These are phyloP conservation scores for Coboldia fuscipes DNA, from an alignment of 1,140 invertebrate genomes.

Conservation along the genomic window DNA sequence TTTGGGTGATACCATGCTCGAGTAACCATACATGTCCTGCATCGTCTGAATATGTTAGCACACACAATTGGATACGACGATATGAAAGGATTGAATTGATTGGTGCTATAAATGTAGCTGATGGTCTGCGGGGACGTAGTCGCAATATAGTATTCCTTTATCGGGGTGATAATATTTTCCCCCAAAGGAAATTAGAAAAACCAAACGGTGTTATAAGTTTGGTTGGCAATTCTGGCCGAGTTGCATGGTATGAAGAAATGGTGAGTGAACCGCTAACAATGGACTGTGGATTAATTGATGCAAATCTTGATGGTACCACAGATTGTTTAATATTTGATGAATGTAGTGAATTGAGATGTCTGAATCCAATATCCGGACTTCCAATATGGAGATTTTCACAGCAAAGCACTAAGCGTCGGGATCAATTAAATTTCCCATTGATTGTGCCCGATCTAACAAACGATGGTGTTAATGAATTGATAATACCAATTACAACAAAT, in stretches of 20 bases:
- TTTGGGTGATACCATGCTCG: conserved; percentile 51
- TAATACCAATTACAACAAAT: conserved; percentile 28
- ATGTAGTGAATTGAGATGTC: conserved; percentile 37
- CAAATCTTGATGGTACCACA: conserved; percentile 38
- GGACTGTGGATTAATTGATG: conserved; percentile 45
- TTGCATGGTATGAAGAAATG: conserved; percentile 39
- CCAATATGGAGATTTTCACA: conserved; percentile 35
- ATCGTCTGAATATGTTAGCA: conserved; percentile 25
- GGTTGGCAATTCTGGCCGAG: conserved; percentile 32
- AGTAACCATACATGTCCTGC: conserved; percentile 36
- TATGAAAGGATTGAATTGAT: conserved; percentile 48
- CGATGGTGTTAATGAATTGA: conserved; percentile 42
- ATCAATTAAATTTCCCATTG: conserved; percentile 38
- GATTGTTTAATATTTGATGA: conserved; percentile 50
- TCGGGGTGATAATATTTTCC: conserved; percentile 34
- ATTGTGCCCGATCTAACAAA: conserved; percentile 45
- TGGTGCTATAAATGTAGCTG: conserved; percentile 43
- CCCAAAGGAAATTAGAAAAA: conserved; percentile 23
- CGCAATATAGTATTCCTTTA: conserved; percentile 48
- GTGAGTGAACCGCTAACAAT: conserved; percentile 38
- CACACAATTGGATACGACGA: conserved; percentile 42
- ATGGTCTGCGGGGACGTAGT: conserved; percentile 29
- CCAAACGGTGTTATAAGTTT: conserved; percentile 33
- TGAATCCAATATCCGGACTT: conserved; percentile 40
- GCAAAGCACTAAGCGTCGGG: conserved; percentile 23